Percentiles rank a stretch among this genome's conserved stretches.
Conservation (phyloP, 2,797 vertebrate species). For the Atherinosoma microstoma region DNA sequence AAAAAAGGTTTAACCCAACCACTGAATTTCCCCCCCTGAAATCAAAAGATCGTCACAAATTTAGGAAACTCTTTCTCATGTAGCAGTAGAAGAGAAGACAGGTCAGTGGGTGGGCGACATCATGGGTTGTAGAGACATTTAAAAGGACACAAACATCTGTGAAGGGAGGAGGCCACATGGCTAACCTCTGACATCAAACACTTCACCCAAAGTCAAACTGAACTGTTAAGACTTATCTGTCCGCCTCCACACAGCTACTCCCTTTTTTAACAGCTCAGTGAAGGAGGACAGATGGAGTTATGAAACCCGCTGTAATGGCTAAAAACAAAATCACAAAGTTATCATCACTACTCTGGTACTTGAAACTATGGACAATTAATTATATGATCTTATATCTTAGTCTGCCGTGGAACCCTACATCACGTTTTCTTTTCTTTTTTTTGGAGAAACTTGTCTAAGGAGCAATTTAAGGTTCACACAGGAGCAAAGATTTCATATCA, state of each 20-base stretch:
- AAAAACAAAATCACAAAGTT: neutral
- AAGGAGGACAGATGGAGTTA: neutral
- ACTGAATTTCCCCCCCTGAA: neutral
- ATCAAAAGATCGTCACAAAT: neutral
- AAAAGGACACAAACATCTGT: constrained; percentile 44
- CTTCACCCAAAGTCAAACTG: constrained; percentile 8
- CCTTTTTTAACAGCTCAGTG: constrained; percentile 9
- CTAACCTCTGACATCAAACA: constrained; percentile 34
- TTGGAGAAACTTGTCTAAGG: neutral
- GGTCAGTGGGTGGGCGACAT: neutral
- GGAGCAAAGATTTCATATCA: constrained; percentile 4
- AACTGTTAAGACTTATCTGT: constrained; percentile 21
- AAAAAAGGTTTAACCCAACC: neutral
- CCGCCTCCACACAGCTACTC: constrained; percentile 16
- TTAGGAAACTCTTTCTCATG: neutral
- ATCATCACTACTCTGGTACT: neutral
- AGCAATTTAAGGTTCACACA: neutral
- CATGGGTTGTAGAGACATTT: neutral
- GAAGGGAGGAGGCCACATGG: constrained; percentile 44
- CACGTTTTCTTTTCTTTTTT: neutral
- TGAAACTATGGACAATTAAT: neutral
- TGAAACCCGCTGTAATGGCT: neutral
- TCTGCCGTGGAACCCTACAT: neutral
- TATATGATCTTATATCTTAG: neutral
- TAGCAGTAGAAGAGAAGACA: neutral